phyloP scores from a whole-genome alignment of 2,888 invertebrate species.

The Acrobasis consociella region DNA sequence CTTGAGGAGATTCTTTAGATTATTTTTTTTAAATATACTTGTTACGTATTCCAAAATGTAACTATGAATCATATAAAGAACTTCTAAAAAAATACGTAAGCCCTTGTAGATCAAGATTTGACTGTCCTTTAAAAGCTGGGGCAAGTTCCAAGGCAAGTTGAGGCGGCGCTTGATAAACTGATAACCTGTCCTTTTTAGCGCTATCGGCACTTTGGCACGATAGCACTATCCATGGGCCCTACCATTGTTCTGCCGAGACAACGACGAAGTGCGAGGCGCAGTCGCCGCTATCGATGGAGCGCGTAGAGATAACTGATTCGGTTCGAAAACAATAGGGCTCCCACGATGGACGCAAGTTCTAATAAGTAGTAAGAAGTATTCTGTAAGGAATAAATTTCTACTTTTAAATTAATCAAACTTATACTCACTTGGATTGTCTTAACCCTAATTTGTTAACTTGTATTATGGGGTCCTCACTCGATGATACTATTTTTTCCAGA shows the following conservation, averaged over 20 bases:
- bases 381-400: background rate
- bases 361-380: background rate
- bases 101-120: too few species aligned
- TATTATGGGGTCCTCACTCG: too few species aligned
- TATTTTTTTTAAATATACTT: too few species aligned
- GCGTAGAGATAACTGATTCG: background rate
- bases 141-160: background rate
- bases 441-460: too few species aligned
- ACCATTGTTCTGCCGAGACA: background rate
- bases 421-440: too few species aligned
- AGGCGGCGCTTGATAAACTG: background rate
- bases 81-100: too few species aligned
- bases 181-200: background rate
- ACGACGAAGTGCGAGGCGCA: constrained; percentile 11
- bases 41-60: too few species aligned
- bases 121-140: too few species aligned
- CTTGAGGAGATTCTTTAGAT: too few species aligned
- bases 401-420: too few species aligned
- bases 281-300: background rate
- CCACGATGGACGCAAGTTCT: background rate
- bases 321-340: background rate
- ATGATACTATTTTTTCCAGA: too few species aligned
- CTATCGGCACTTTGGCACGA: constrained; percentile 3
- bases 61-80: too few species aligned
- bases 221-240: background rate